Evolutionary conservation across 2,113 vertebrate species (phyloP), one percentile per base, ranked within the genome.

Genomic region (Dicrurus megarhynchus): DNA sequence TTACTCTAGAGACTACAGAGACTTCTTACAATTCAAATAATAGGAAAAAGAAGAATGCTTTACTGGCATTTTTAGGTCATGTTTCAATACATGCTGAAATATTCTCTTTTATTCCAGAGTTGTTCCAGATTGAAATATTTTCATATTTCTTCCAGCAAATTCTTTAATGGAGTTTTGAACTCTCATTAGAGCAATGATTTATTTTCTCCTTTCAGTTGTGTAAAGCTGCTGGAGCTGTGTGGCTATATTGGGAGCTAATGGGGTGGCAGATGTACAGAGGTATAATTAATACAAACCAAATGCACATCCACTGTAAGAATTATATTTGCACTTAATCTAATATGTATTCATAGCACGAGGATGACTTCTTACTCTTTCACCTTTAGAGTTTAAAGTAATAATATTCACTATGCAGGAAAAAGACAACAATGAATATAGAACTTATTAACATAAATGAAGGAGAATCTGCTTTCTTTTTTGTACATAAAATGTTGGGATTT

Each of bases 41-140:
- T 57, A 96, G 64, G 86, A 95, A 87, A 69, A 95, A 91, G 11
- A 74, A 67, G 69, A 78, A 28, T 68, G 12, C 49, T 86, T 93
- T 86, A 78, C 52, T 94, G 90, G 80, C 89, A 79, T 93, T 95
- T 97, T 95, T 95, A 89, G 95, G 95, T 95, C 93, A 95, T 79
- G 53, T 89, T 94, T 92, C 84, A 81, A 85, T 95, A 85, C 53
- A 76, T 89, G 82, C 81, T 92, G 94, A 95, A 97, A 89, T 94
- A 95, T 89, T 92, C 90, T 84, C 61, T 96, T 92, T 94, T 92
- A 86, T 83, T 95, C 39, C 22, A 52, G 50, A 64, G 28, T 78
- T 95, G 63, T 89, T 94, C 85, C 71, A 92, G 68, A 81, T 87
- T 89, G 61, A 92, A 92, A 94, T 94, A 82, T 94, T 91, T 92